Percentiles rank a stretch among this genome's conserved stretches.
Evolutionary conservation across 2,113 vertebrate genomes (phyloP).

Genomic region (Boleophthalmus pectinirostris): DNA sequence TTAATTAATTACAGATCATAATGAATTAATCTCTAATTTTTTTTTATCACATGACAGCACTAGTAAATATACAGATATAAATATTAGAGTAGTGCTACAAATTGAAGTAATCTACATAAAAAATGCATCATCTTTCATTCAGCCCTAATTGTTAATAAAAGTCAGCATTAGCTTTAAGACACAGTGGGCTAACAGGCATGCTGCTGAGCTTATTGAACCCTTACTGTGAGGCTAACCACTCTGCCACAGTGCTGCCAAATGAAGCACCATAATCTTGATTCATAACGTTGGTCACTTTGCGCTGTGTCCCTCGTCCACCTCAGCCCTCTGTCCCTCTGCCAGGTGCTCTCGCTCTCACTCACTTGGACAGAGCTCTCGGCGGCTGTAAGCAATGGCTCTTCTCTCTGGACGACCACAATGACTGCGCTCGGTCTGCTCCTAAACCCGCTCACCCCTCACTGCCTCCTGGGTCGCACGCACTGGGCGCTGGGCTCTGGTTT

Average conservation of each 20-base stretch:
- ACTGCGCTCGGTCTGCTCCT: background rate
- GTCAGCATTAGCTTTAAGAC: too few relatives aligned
- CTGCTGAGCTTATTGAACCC: too few relatives aligned
- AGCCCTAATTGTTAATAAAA: too few relatives aligned
- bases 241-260: background rate
- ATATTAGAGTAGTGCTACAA: too few relatives aligned
- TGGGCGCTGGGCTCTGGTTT: conserved; percentile 16
- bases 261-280: background rate
- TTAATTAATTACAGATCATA: too few relatives aligned
- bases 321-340: background rate
- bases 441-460: too few relatives aligned
- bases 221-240: background rate
- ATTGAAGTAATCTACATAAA: too few relatives aligned
- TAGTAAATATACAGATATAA: too few relatives aligned
- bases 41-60: too few relatives aligned
- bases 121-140: too few relatives aligned
- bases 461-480: background rate
- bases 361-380: background rate
- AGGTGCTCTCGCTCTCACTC: background rate
- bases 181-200: too few relatives aligned
- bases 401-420: background rate
- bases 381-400: background rate
- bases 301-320: background rate
- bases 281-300: background rate
- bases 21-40: too few relatives aligned